Evolutionary conservation across 2,113 vertebrate genomes (phyloP), one percentile per base, ranked within the genome.

Genomic region (Crotalus tigris): DNA sequence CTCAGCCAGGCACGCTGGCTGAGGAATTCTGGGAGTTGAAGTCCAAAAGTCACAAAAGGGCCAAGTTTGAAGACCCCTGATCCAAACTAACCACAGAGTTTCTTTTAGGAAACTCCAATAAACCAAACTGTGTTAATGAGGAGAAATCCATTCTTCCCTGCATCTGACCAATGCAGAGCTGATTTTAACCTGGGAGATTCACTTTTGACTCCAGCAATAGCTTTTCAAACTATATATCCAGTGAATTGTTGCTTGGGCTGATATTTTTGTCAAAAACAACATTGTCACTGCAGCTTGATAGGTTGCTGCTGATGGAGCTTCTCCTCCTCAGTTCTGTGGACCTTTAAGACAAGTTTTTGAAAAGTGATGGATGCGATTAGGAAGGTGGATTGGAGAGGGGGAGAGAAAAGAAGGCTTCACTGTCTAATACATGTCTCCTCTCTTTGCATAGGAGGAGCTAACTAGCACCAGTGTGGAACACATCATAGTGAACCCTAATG

Each of bases 401-500:
- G 46, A 87, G 54, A 85, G 3, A 7, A n/a, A 51, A 26, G 24
- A 53, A 12, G 94, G 55, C 69, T n/a, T 44, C 75, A 6, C 89
- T 57, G 15, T 90, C 54, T 21, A 24, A 58, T 53, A n/a, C 91
- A 92, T 93, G 61, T 59, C 53, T 90, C n/a, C 51, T 90, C 39
- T 91, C 44, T 90, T 95, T 92, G 92, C 97, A 91, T 97, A 99
- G 99, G 99, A 99, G 97, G 99, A 99, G 97, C 97, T 99, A 93
- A 99, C 98, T 90, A 99, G 99, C 95, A 99, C 98, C 96, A 99
- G 99, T 1, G 99, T 99, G 97, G 99, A 99, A 93, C 98, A 99
- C 94, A 98, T 99, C 94, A 99, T 99, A 96, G 99, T 99, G 97
- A 99, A 99, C 96, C 99, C 99, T 93, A 99, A 99, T n/a, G 99